Base-by-base conservation (phyloP, 2,888 invertebrate species). In the Ceriagrion tenellum region DNA sequence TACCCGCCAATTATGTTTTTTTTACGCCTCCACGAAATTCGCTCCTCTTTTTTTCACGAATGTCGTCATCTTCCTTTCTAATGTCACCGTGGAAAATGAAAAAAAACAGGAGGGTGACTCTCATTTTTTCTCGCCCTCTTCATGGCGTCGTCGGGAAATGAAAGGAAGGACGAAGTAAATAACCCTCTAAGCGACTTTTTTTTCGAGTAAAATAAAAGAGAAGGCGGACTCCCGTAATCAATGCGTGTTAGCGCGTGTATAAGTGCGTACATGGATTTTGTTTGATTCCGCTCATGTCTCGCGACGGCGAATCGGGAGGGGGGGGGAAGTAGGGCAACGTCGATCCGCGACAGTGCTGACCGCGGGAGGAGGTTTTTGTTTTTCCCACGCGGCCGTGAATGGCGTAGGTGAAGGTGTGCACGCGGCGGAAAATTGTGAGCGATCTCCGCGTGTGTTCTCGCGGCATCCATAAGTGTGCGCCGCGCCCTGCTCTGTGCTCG, bases 91-190 rank as follows among this genome's bases (percentile, higher is more conserved):
- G 81, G 81, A 35, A 26, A 35, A 81, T 35, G 35, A 13, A 81
- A 81, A 81, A 81, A 81, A 26, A 81, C 8, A 16, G 81, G 35
- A 30, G 81, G n/a, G 81, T 35, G 81, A 30, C 30, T 35, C 16
- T 18, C 35, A 35, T 81, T 81, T n/a, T n/a, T 35, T 35, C 16
- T 12, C n/a, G 35, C 35, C 35, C 16, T 8, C 35, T 81, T 35
- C 35, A 18, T 12, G n/a, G n/a, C 81, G 35, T 30, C 30, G 81
- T 81, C 81, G 35, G 81, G 16, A 35, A 81, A 81, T 35, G 81
- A 81, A 81, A 81, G 81, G 81, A 81, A 12, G 81, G n/a, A 81
- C 59, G 26, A 81, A 81, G 35, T 81, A 30, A 81, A 81, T 81
- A 81, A 35, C 81, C 10, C 16, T 0, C 8, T 10, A 30, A 30